These are phyloP conservation scores for Centropus bengalensis DNA, from an alignment of 2,113 vertebrate genomes.

Conservation along the genomic window DNA sequence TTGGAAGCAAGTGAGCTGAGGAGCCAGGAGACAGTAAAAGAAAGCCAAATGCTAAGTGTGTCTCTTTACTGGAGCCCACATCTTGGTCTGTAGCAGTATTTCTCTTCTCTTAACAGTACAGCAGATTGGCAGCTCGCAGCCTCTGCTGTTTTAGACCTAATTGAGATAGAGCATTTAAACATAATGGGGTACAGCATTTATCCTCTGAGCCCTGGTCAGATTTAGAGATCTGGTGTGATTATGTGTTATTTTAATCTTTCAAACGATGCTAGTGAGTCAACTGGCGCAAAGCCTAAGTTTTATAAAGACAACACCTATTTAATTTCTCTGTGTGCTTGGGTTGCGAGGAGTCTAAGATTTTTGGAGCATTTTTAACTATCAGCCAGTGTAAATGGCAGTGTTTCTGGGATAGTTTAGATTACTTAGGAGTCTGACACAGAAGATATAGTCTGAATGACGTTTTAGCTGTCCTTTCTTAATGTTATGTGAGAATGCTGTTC, in stretches of 20 bases:
- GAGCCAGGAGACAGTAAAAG: not conserved
- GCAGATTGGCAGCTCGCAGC: slow-evolving; percentile 13
- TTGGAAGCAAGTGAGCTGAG: not conserved
- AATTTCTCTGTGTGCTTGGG: not conserved
- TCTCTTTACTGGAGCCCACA: not conserved
- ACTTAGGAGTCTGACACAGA: not conserved
- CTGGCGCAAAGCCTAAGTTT: slow-evolving; percentile 26
- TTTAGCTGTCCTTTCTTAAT: not conserved
- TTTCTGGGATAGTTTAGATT: not conserved
- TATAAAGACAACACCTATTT: slow-evolving; percentile 20
- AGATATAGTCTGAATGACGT: not conserved
- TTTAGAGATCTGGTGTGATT: slow-evolving; percentile 46
- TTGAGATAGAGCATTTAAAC: slow-evolving; percentile 31
- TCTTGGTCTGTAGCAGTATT: not conserved
- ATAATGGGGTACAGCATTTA: slow-evolving; percentile 46
- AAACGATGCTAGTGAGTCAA: slow-evolving; percentile 18
- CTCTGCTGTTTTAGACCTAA: slow-evolving; percentile 37
- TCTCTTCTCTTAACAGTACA: not conserved
- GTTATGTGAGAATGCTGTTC: not conserved
- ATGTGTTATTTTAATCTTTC: slow-evolving; percentile 47
- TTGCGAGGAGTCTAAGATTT: not conserved
- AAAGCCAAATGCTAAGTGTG: not conserved
- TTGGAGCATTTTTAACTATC: not conserved
- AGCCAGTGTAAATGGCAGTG: not conserved
- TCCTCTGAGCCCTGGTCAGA: slow-evolving; percentile 37